Base-by-base conservation (phyloP, 1,140 invertebrate genomes). In the Bemisia tabaci region DNA sequence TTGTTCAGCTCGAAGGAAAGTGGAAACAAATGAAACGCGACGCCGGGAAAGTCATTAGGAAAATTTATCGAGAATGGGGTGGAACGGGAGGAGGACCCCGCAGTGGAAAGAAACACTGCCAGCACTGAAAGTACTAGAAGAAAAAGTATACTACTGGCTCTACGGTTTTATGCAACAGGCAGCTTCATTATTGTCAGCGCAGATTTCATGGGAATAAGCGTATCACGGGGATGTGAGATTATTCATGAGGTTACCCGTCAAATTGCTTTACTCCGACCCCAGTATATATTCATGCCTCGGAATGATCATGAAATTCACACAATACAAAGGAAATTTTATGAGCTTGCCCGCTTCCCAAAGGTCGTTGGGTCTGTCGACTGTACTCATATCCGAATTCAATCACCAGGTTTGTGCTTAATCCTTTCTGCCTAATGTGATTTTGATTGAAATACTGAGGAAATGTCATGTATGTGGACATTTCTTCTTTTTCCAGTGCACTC, bases 301-400 rank as follows among this genome's bases (percentile, higher is more conserved):
- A 63, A 12, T 12, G 1, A 39, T 22, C 2, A 67, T 12, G 65
- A 67, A n/a, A 64, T 67, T 1, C n/a, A 25, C 11, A 21, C 26
- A 48, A 59, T 26, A 17, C 24, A 64, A 5, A 2, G 23, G 21
- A 12, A 58, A n/a, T 70, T 70, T 39, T 64, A 33, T 59, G 24
- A 33, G 0, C 61, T 66, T 26, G 33, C 63, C 9, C 26, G 67
- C 5, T 68, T 70, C 26, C 63, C 67, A 59, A 62, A 26, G 71
- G 69, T 79, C 73, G 68, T 75, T 74, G 72, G 79, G 73, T 70
- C 75, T 71, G 77, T 74, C 72, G 79, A 75, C 74, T 78, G 70
- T 72, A 78, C 71, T 74, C 71, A 80, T 69, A 71, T 80, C 26
- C 78, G 76, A 65, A 73, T 74, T 61, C 69, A 65, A 65, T 64